Percentiles rank a stretch among this genome's conserved stretches.
Conservation (phyloP, 2,888 invertebrate species). For the Leptarthrus brevirostris region DNA sequence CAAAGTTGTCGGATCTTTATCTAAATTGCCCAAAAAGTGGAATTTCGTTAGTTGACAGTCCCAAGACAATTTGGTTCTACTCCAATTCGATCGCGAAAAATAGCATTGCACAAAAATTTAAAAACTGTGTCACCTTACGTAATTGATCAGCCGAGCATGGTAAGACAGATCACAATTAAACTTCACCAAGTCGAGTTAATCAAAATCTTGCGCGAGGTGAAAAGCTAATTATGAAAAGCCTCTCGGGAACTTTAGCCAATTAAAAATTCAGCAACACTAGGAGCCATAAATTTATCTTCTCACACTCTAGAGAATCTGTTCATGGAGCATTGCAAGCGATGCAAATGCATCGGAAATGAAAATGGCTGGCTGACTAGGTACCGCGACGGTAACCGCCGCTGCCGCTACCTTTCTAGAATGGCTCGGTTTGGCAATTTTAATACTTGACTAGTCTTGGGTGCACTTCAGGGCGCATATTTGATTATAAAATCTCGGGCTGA, state of each 20-base stretch:
- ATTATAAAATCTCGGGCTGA: slow-evolving; percentile 42
- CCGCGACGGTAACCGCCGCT: slow-evolving; percentile 9
- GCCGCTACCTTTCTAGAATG: slow-evolving; percentile 20
- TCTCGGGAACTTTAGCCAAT: slow-evolving; percentile 43
- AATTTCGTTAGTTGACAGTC: slow-evolving; percentile 12
- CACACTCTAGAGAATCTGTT: slow-evolving; percentile 43
- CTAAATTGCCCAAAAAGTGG: too few relatives aligned
- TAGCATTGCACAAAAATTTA: slow-evolving; percentile 27
- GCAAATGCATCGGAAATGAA: slow-evolving; percentile 47
- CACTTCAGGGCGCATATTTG: slow-evolving; percentile 45
- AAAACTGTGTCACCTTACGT: slow-evolving; percentile 49
- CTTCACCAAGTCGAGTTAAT: slow-evolving; percentile 43
- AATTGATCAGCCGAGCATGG: slow-evolving; percentile 48
- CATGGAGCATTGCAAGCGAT: slow-evolving; percentile 32
- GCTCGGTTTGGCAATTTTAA: slow-evolving; percentile 39
- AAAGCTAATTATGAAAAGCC: slow-evolving; percentile 48
- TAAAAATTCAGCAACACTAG: slow-evolving; percentile 45
- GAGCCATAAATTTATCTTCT: slow-evolving; percentile 44
- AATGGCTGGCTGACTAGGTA: neutral
- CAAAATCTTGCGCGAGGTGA: slow-evolving; percentile 48
- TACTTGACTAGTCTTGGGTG: slow-evolving; percentile 36
- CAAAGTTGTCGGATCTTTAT: too few relatives aligned
- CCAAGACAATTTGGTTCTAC: slow-evolving; percentile 32
- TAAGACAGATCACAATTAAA: slow-evolving; percentile 45
- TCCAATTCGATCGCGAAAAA: slow-evolving; percentile 47